Conservation (phyloP, 2,888 invertebrate genomes). For the Cephus pulcher region DNA sequence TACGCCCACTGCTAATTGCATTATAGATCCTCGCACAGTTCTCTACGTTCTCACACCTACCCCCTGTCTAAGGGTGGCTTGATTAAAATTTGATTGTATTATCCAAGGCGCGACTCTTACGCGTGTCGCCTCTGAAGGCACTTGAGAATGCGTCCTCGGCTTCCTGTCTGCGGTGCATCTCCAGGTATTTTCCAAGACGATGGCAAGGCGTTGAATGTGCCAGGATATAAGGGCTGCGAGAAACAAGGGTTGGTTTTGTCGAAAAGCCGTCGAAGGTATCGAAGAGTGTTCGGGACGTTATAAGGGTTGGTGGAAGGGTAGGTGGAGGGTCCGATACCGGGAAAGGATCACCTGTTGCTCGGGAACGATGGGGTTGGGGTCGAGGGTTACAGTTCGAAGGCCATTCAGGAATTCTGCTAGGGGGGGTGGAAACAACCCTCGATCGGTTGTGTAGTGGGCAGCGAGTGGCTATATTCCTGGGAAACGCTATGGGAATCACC, state of each 20-base stretch:
- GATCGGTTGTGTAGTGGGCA: conserved; percentile 52
- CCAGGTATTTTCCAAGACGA: neutral
- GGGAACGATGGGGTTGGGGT: conserved; percentile 61
- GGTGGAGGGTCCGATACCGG: conserved; percentile 59
- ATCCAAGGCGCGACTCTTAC: conserved; percentile 34
- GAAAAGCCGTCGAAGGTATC: neutral
- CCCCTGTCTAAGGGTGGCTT: conserved; percentile 31
- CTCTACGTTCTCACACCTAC: conserved; percentile 15
- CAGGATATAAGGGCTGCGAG: neutral
- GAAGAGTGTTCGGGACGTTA: neutral
- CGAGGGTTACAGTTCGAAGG: conserved; percentile 61
- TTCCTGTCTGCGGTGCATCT: neutral
- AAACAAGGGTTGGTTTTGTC: neutral
- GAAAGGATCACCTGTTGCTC: conserved; percentile 66
- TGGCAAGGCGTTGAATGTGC: neutral
- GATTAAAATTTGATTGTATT: conserved; percentile 55
- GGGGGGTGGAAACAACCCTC: conserved; percentile 56
- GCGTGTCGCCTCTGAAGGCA: conserved; percentile 7
- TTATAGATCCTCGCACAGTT: conserved; percentile 42
- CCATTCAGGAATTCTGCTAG: conserved; percentile 57
- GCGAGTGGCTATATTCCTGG: conserved; percentile 45
- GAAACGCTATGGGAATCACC: conserved; percentile 6
- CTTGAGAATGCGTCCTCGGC: neutral
- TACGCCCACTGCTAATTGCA: conserved; percentile 42
- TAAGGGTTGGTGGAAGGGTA: neutral